Evolutionary conservation across 2,797 vertebrate species (phyloP), one percentile per base, ranked within the genome.

Genomic region (Epinephelus awoara): DNA sequence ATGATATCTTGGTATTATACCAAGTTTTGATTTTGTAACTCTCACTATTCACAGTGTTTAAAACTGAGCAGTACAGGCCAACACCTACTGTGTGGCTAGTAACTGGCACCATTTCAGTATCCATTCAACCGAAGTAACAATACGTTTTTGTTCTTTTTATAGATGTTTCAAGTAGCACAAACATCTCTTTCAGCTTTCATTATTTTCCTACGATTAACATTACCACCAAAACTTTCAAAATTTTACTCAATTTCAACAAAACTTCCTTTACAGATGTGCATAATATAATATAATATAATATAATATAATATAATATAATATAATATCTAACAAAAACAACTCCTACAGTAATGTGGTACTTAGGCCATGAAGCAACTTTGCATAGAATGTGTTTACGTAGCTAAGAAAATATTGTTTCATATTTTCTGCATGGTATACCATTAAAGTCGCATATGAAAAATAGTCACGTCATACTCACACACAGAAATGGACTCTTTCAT

Each of bases 31-130:
- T 82, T 84, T 81, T 76, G 50, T 82, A 74, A 82, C 73, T 90
- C 57, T 88, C 29, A 89, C 81, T 92, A 90, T 94, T 95, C 95
- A 95, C 95, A 95, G 94, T 95, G 94, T 93, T 94, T 90, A 74
- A 82, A 93, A 91, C 87, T 77, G 77, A 93, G 93, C 88, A 89
- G 85, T 83, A 89, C 89, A 78, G 73, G 79, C 90, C 88, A 49
- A 83, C 87, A 90, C 81, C 85, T 67, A 79, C 72, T 51, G 83
- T 71, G 75, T 61, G 80, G 86, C 80, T 77, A 72, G 67, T 61
- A 67, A 82, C 87, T 91, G 85, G 89, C 86, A 90, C 88, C 85
- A 88, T 90, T 79, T 90, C 44, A 82, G 67, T 56, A 75, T 84
- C 72, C 63, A 73, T 67, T 34, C 34, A 8, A 34, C 34, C 34